Evolutionary conservation across 2,888 invertebrate species (phyloP).

Genomic region (Harmothoe impar): DNA sequence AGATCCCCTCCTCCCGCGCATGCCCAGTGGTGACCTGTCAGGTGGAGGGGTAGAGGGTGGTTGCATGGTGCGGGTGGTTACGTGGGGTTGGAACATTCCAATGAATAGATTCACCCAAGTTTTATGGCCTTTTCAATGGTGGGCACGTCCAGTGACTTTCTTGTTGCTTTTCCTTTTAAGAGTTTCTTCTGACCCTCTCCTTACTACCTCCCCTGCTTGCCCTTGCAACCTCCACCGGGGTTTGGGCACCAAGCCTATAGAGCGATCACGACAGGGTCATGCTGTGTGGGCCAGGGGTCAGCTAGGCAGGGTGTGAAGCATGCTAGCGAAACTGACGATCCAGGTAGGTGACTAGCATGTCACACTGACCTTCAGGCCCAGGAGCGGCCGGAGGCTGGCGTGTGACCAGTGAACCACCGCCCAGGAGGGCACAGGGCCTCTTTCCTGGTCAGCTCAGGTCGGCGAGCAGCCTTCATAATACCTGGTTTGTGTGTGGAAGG

Average conservation of each 20-base stretch:
- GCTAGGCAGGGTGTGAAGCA: conserved; percentile 24
- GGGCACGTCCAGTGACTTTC: conserved; percentile 15
- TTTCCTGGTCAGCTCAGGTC: conserved; percentile 53
- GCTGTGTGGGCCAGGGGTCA: conserved; percentile 20
- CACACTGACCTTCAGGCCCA: conserved; percentile 16
- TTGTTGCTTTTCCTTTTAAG: conserved; percentile 11
- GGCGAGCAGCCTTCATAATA: background rate
- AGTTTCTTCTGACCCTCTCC: background rate
- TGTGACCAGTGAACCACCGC: conserved; percentile 54
- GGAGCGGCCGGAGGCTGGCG: conserved; percentile 32
- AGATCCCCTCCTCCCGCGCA: background rate
- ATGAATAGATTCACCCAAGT: background rate
- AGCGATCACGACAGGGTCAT: conserved; percentile 11
- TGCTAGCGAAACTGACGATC: conserved; percentile 52
- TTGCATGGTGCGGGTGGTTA: background rate
- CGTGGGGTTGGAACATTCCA: conserved; percentile 26
- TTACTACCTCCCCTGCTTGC: background rate
- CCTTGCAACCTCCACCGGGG: background rate
- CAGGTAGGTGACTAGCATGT: conserved; percentile 46
- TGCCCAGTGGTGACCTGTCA: background rate
- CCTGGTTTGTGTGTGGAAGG: conserved; percentile 4
- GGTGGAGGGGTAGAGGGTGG: background rate
- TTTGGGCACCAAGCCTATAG: background rate
- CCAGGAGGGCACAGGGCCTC: conserved; percentile 7
- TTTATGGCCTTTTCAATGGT: conserved; percentile 32